Conservation (phyloP, 2,888 invertebrate species). For the Silvanus unidentatus region DNA sequence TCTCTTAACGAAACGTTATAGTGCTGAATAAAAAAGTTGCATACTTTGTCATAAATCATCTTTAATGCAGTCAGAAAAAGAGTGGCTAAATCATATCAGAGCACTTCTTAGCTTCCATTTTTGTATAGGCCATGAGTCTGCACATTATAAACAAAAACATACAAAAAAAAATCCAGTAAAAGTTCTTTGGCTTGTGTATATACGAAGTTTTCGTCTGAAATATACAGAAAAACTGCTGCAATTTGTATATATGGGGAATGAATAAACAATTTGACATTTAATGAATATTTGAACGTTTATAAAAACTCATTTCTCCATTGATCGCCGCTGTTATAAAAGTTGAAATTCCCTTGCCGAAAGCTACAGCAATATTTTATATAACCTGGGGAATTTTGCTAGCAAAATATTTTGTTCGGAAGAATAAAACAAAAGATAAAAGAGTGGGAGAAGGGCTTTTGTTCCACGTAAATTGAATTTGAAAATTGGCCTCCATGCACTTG, state of each 20-base stretch:
- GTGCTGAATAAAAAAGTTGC: slow-evolving; percentile 38
- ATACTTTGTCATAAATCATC: slow-evolving; percentile 42
- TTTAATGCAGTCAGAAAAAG: slow-evolving; percentile 44
- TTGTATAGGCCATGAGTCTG: too few relatives aligned
- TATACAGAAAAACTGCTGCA: too few relatives aligned
- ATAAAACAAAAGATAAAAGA: slow-evolving; percentile 39
- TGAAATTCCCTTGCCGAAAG: slow-evolving; percentile 29
- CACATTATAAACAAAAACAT: too few relatives aligned
- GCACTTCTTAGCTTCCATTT: slow-evolving; percentile 37
- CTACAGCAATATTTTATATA: slow-evolving; percentile 39
- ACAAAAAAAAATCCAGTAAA: too few relatives aligned
- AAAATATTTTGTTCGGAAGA: slow-evolving; percentile 36
- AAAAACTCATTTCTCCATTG: slow-evolving; percentile 23
- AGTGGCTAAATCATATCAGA: slow-evolving; percentile 38
- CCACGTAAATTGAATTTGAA: slow-evolving; percentile 47
- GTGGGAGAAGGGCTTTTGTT: slow-evolving; percentile 39
- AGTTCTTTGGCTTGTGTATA: too few relatives aligned
- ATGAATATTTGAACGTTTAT: slow-evolving; percentile 12
- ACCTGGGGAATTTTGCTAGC: slow-evolving; percentile 40
- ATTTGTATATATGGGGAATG: not conserved
- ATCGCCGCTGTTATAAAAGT: slow-evolving; percentile 30
- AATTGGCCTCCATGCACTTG: slow-evolving; percentile 43
- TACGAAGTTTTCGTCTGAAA: too few relatives aligned
- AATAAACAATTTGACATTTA: slow-evolving; percentile 1
- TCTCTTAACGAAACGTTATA: slow-evolving; percentile 32